Base-by-base conservation (phyloP, 2,113 vertebrate species). In the Shinisaurus crocodilurus region DNA sequence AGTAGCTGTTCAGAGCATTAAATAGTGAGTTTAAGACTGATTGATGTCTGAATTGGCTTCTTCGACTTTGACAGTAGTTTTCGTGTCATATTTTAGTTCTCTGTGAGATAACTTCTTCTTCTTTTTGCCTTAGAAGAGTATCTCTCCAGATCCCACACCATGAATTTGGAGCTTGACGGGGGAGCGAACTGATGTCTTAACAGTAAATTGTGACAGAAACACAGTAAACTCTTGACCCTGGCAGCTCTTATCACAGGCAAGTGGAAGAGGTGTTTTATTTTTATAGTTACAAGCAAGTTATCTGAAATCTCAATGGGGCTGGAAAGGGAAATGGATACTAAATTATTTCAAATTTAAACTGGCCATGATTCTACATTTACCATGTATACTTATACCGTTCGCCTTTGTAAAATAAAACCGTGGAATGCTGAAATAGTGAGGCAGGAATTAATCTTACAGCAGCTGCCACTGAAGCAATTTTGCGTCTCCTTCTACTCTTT, bases 181-280 rank as follows among this genome's bases (percentile, higher is more conserved):
- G 54, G 65, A 88, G 37, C 54, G 20, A 85, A 57, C 57, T 25
- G 72, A 79, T 57, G 60, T 84, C 74, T 85, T 77, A 87, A 88
- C 60, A 88, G 86, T 85, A 79, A 83, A 88, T 85, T 70, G 74
- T n/a, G 48, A 88, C 74, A 79, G 80, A 91, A 91, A 76, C 37
- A 90, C 65, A 90, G 48, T 74, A 81, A 82, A 82, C 67, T 87
- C 77, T 80, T 87, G 76, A 82, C 86, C 63, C 48, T 69, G 63
- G 57, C 65, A 88, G 20, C 23, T 85, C 72, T 69, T 88, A 88
- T 77, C 82, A 77, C n/a, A 85, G 86, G 60, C 63, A 69, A 69
- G 86, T 77, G 48, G 48, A 91, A 91, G 45, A 70, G 48, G 48
- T 85, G 48, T 79, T 88, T 91, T 85, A 60, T 88, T 88, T 88